phyloP scores from a whole-genome alignment of 2,888 invertebrate genomes.

The Pherbina coryleti region DNA sequence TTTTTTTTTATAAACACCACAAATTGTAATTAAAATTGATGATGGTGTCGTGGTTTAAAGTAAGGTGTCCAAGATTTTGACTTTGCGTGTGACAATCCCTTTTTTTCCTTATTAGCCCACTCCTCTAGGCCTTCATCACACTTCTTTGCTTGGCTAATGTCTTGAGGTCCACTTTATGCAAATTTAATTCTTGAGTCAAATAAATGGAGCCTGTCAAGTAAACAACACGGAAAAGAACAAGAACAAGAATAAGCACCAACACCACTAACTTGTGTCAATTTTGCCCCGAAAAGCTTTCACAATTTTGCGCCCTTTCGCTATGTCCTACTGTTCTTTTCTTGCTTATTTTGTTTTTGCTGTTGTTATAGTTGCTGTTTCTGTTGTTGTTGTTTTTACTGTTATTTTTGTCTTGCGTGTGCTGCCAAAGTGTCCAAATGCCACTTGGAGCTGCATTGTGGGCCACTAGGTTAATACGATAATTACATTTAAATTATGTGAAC shows the following conservation, averaged over 20 bases:
- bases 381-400: not conserved
- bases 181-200: constrained; percentile 35
- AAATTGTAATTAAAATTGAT: not conserved
- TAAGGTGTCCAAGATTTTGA: not conserved
- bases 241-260: not conserved
- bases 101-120: not conserved
- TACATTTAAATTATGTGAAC: constrained; percentile 47
- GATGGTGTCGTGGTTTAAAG: not conserved
- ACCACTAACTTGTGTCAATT: not conserved
- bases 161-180: constrained; percentile 11
- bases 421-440: constrained; percentile 28
- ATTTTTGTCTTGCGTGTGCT: not conserved
- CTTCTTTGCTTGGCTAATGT: not conserved
- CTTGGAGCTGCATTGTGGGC: not conserved
- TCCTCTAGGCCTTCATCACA: not conserved
- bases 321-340: not conserved
- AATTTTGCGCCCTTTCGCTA: not conserved
- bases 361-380: not conserved
- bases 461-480: constrained; percentile 44
- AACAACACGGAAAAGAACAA: not conserved
- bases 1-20: not conserved
- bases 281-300: not conserved
- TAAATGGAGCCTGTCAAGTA: constrained; percentile 38
- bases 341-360: not conserved
- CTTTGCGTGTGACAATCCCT: constrained; percentile 7